Base-by-base conservation (phyloP, 2,888 invertebrate species). In the Cheilosia variabilis region DNA sequence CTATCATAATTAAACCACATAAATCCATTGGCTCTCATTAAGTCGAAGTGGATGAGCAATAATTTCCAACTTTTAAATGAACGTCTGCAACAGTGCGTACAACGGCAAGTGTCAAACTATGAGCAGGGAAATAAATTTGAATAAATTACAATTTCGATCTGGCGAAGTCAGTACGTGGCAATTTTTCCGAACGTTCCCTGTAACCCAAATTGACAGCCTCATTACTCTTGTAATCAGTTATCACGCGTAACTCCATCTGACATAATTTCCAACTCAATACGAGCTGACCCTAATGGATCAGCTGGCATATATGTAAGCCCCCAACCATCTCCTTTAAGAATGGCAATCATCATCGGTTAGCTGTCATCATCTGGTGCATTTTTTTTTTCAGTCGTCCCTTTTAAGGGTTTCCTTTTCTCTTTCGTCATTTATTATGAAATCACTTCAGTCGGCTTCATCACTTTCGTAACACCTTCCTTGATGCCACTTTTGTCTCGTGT, bases 361-460 rank as follows among this genome's bases (percentile, higher is more conserved):
- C 79, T 79, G 75, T 80, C 80, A 71, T 80, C 75, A 80, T 76
- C 69, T 75, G 75, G 60, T 65, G 58, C 50, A 62, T 60, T 57
- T 45, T 72, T 72, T 15, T 45, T 19, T 53, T 41, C 13, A 6
- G 7, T 9, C 22, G 5, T 15, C 37, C 37, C 37, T 52, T 27
- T 52, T 24, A 0, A 60, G 57, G 55, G 15, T 24, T 37, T 41
- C 45, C 43, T 55, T 69, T 62, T 68, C 41, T 34, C 15, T 24
- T 52, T 75, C 80, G 69, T 60, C 65, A 71, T 80, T 80, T 69
- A 84, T 84, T 65, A 63, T n/a, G 37, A 69, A 79, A 78, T 84
- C 79, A 79, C 83, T 84, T 84, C 80, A 80, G 31, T 41, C 52
- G 68, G 63, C 73, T 81, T 69, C 43, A 66, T 60, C 80, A 66